phyloP scores from a whole-genome alignment of 2,888 invertebrate genomes.

The Morpho deidamia region DNA sequence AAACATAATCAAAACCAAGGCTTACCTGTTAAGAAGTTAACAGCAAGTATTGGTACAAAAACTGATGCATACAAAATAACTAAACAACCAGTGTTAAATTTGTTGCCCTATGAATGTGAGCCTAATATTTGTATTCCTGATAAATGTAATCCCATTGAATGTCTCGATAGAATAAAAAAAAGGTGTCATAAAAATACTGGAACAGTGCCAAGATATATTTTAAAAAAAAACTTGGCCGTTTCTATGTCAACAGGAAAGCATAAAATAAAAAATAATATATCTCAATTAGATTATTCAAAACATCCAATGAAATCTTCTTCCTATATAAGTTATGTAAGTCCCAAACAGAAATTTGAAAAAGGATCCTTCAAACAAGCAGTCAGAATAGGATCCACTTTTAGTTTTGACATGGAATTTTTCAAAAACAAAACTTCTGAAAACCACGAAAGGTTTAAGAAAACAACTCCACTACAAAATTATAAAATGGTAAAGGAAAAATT shows the following conservation, averaged over 20 bases:
- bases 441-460: not conserved
- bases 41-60: not conserved
- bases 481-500: not conserved
- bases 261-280: not conserved
- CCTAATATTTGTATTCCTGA: constrained; percentile 38
- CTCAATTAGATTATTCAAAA: not conserved
- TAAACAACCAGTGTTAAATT: not conserved
- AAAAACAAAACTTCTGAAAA: constrained; percentile 13
- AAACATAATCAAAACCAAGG: constrained; percentile 10
- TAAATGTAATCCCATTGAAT: constrained; percentile 32
- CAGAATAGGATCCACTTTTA: constrained; percentile 27
- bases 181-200: constrained; percentile 12
- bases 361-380: constrained; percentile 17
- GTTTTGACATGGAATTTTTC: constrained; percentile 29
- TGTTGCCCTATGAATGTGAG: constrained; percentile 39
- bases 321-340: not conserved
- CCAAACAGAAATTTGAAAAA: not conserved
- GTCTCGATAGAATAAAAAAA: constrained; percentile 32
- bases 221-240: not conserved
- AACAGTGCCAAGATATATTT: not conserved
- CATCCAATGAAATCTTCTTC: not conserved
- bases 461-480: not conserved
- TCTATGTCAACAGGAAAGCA: not conserved
- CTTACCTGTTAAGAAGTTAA: not conserved
- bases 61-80: not conserved